Conservation (phyloP, 2,888 invertebrate species). For the Dicyrtomina minuta region DNA sequence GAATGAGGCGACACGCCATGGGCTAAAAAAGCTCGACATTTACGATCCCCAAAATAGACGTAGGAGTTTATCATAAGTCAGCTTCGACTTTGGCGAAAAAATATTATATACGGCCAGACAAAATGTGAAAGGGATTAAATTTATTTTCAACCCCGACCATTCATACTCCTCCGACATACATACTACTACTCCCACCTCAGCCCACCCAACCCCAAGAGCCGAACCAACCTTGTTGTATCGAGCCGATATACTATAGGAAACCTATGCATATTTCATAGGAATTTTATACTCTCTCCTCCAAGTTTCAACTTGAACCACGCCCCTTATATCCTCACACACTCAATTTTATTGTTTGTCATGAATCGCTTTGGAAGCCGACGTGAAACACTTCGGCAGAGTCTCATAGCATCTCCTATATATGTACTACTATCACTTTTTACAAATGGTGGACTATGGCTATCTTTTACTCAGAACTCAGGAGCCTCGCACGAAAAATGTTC, state of each 20-base stretch:
- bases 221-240: background rate
- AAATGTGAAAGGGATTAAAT: too few relatives aligned
- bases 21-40: too few relatives aligned
- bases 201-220: too few relatives aligned
- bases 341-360: conserved; percentile 26
- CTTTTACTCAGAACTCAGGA: background rate
- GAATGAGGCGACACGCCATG: background rate
- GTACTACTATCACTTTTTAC: conserved; percentile 5
- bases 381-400: conserved; percentile 29
- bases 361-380: conserved; percentile 20
- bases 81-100: too few relatives aligned
- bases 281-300: too few relatives aligned
- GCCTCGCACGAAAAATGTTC: background rate
- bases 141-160: too few relatives aligned
- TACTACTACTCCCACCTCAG: too few relatives aligned
- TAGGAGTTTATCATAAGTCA: too few relatives aligned
- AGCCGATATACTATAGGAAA: background rate
- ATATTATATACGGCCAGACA: too few relatives aligned
- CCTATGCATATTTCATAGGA: conserved; percentile 18
- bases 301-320: too few relatives aligned
- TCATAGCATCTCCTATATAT: conserved; percentile 35
- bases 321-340: conserved; percentile 8
- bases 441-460: conserved; percentile 26
- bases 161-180: background rate
- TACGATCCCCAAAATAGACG: too few relatives aligned